Evolutionary conservation across 2,113 vertebrate species (phyloP).

Genomic region (Mirounga angustirostris): DNA sequence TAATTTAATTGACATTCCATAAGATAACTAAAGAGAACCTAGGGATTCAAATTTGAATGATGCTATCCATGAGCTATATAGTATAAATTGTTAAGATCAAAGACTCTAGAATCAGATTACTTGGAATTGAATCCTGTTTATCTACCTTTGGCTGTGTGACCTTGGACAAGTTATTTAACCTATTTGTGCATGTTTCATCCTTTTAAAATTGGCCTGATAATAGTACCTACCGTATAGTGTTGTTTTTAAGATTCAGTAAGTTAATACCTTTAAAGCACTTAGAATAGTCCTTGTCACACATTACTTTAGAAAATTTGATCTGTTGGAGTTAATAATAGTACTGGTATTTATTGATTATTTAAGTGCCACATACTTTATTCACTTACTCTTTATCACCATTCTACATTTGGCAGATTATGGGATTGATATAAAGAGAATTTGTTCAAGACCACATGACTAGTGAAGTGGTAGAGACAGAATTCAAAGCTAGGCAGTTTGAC

Average conservation of each 20-base stretch:
- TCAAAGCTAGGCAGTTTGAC: background rate
- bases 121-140: background rate
- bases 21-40: slow-evolving; percentile 9
- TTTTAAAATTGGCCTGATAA: background rate
- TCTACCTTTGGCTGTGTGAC: background rate
- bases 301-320: background rate
- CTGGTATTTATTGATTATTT: slow-evolving; percentile 35
- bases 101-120: background rate
- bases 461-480: slow-evolving; percentile 1
- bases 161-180: background rate
- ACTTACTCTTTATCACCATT: background rate
- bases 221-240: background rate
- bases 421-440: slow-evolving; percentile 12
- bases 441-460: background rate
- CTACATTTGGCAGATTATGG: slow-evolving; percentile 31
- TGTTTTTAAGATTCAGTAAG: background rate
- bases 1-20: background rate
- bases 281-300: background rate
- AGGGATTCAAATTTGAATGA: background rate
- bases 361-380: background rate
- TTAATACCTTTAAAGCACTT: background rate
- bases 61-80: background rate
- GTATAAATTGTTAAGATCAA: background rate
- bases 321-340: slow-evolving; percentile 1
- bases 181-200: background rate